Conservation (phyloP, 1,140 invertebrate genomes). For the Marisa cornuarietis region DNA sequence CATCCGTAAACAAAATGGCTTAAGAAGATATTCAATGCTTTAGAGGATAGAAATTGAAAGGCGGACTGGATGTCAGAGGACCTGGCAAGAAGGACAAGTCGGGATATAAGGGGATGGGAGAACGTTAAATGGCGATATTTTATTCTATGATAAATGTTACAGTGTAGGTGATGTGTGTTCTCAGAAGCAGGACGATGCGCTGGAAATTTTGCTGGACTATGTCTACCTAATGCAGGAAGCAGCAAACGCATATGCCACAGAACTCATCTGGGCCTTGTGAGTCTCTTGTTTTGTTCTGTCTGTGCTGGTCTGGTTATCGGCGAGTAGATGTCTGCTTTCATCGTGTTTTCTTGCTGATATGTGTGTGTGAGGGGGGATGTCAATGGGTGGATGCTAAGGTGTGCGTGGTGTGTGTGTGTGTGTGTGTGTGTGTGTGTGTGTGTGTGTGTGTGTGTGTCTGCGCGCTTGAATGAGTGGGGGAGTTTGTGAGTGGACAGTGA, state of each 20-base stretch:
- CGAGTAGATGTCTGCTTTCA: background rate
- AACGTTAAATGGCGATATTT: no score
- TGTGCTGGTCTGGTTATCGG: background rate
- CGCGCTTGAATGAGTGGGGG: background rate
- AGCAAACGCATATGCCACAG: constrained; percentile 18
- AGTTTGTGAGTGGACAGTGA: background rate
- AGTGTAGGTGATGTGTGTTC: background rate
- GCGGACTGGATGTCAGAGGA: no score
- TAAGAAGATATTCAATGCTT: no score
- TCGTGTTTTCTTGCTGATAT: background rate
- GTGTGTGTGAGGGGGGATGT: constrained; percentile 3
- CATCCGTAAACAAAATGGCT: no score
- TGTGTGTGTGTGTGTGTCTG: background rate
- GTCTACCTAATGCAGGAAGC: constrained; percentile 13
- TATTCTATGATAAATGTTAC: background rate
- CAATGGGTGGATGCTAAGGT: background rate
- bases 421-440: background rate
- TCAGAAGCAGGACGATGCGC: constrained; percentile 4
- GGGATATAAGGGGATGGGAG: no score
- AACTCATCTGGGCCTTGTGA: constrained; percentile 22
- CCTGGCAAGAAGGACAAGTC: no score
- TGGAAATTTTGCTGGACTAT: constrained; percentile 5
- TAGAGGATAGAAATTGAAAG: no score
- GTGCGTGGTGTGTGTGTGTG: background rate
- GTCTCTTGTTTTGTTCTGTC: background rate